Evolutionary conservation across 2,888 invertebrate species (phyloP).

Genomic region (Apotomis betuletana): DNA sequence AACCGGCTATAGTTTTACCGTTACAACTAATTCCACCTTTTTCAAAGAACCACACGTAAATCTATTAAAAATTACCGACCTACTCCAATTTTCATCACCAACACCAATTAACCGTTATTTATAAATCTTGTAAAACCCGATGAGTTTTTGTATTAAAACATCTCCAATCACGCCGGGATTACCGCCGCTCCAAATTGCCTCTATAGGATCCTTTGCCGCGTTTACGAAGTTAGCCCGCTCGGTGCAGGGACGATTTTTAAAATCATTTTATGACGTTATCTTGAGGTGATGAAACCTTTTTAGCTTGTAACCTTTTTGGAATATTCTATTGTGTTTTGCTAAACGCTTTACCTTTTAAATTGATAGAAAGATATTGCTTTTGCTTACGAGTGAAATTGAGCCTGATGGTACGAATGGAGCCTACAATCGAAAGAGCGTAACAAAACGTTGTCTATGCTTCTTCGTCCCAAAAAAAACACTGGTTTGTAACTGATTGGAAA

Average conservation of each 20-base stretch:
- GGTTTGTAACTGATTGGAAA: too few species aligned
- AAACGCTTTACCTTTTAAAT: too few species aligned
- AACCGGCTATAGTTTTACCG: too few species aligned
- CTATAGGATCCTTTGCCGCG: constrained; percentile 30
- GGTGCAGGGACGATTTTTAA: constrained; percentile 22
- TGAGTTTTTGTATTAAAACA: constrained; percentile 24
- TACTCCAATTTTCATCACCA: not conserved
- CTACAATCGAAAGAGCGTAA: too few species aligned
- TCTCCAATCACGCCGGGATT: constrained; percentile 24
- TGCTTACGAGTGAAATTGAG: too few species aligned
- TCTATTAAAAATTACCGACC: too few species aligned
- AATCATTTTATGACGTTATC: constrained; percentile 16
- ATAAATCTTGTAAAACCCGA: constrained; percentile 8
- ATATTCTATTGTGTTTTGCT: not conserved
- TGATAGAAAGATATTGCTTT: too few species aligned
- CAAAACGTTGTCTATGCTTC: too few species aligned
- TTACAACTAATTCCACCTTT: too few species aligned
- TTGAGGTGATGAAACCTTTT: constrained; percentile 13
- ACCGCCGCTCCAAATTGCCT: constrained; percentile 23
- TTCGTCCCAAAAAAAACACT: too few species aligned
- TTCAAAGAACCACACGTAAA: not conserved
- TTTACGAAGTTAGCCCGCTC: constrained; percentile 25
- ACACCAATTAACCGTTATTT: not conserved
- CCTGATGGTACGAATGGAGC: too few species aligned
- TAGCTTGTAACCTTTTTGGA: constrained; percentile 1